These are phyloP conservation scores for Holothuria glaberrima DNA, from an alignment of 35 echinoderm and acorn worm genomes.

Conservation along the genomic window DNA sequence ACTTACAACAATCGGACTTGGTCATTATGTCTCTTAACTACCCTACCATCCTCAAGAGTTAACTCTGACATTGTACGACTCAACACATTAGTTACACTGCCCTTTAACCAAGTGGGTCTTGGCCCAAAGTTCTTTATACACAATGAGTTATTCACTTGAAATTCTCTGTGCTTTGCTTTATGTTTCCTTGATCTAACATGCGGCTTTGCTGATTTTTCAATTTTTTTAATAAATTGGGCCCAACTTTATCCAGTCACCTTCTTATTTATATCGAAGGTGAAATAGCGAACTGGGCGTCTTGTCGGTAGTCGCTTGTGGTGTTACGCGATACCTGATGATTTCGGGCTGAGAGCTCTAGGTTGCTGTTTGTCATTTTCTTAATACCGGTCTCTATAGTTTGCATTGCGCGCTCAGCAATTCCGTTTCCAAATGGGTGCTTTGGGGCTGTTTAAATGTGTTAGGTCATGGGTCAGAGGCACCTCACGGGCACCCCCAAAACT, in stretches of 20 bases:
- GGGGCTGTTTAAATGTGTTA: constrained; percentile 39
- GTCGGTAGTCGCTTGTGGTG: constrained; percentile 57
- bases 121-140: constrained; percentile 5
- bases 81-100: background rate
- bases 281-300: constrained; percentile 60
- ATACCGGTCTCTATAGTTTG: constrained; percentile 15
- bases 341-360: constrained; percentile 16
- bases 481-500: too few species aligned
- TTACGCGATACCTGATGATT: constrained; percentile 60
- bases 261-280: constrained; percentile 26
- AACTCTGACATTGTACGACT: background rate
- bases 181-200: background rate
- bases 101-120: constrained; percentile 22
- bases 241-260: constrained; percentile 49
- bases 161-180: background rate
- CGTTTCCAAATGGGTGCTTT: constrained; percentile 31
- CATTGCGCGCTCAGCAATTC: constrained; percentile 28
- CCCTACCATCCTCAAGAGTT: background rate
- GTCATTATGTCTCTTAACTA: background rate
- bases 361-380: background rate
- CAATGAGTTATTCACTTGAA: background rate
- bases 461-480: too few species aligned
- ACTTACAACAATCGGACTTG: constrained; percentile 1
- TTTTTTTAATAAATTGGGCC: constrained; percentile 26
- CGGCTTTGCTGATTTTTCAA: constrained; percentile 24